Evolutionary conservation across 2,888 invertebrate species (phyloP).

Genomic region (Seira musarum): DNA sequence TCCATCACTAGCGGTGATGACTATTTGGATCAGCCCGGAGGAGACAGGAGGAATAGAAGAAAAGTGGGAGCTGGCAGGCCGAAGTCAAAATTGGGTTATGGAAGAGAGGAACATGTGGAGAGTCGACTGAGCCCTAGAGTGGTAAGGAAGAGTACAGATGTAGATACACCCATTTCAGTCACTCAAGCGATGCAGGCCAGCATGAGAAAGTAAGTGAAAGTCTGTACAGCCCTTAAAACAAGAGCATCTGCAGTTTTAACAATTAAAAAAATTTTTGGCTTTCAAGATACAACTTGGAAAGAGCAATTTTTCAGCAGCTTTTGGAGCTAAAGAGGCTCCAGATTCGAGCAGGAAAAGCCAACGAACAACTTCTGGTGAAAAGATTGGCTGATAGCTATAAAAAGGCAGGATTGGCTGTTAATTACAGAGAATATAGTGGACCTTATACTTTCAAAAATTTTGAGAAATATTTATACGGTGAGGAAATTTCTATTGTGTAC

Average conservation of each 20-base stretch:
- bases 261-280: neutral
- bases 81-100: conserved; percentile 51
- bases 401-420: conserved; percentile 80
- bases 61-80: conserved; percentile 33
- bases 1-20: conserved; percentile 57
- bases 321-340: conserved; percentile 93
- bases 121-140: conserved; percentile 45
- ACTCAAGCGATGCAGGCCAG: conserved; percentile 90
- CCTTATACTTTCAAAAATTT: conserved; percentile 77
- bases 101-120: conserved; percentile 42
- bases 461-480: conserved; percentile 88
- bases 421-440: conserved; percentile 76
- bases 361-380: conserved; percentile 90
- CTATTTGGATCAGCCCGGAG: conserved; percentile 22
- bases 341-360: conserved; percentile 90
- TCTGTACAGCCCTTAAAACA: neutral
- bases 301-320: conserved; percentile 93
- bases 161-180: conserved; percentile 80
- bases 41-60: conserved; percentile 32
- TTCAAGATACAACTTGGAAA: conserved; percentile 86
- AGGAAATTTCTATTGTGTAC: too few relatives aligned
- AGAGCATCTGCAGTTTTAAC: too few relatives aligned
- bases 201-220: conserved; percentile 80
- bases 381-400: conserved; percentile 89
- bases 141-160: conserved; percentile 52